phyloP scores from a whole-genome alignment of 2,888 invertebrate genomes.

The Stomorhina lunata region DNA sequence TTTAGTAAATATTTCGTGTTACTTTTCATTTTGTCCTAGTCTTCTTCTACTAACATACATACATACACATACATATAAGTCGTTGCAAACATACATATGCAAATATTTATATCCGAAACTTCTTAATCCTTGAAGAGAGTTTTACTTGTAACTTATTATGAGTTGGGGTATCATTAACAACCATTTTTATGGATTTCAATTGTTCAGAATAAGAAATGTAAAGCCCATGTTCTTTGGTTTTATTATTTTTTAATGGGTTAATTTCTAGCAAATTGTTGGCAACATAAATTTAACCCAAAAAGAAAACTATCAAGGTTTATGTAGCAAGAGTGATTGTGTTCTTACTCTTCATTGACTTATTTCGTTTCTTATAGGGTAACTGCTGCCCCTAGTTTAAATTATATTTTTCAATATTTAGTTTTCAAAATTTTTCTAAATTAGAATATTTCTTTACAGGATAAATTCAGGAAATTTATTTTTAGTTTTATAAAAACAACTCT shows the following conservation, averaged over 20 bases:
- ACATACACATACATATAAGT: neutral
- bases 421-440: too few relatives aligned
- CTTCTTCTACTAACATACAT: slow-evolving; percentile 16
- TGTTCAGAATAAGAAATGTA: neutral
- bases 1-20: slow-evolving; percentile 59
- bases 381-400: too few relatives aligned
- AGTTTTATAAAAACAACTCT: too few relatives aligned
- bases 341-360: neutral
- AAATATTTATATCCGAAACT: neutral
- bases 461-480: too few relatives aligned
- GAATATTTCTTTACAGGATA: too few relatives aligned
- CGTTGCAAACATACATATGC: neutral
- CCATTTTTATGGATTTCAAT: neutral
- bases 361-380: too few relatives aligned
- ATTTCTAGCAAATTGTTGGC: slow-evolving; percentile 24
- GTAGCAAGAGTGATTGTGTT: neutral
- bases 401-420: too few relatives aligned
- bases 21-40: slow-evolving; percentile 50
- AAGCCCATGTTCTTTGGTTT: neutral
- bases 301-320: slow-evolving; percentile 53
- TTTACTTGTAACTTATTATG: neutral
- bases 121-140: slow-evolving; percentile 28
- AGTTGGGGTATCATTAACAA: neutral
- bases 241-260: slow-evolving; percentile 3
- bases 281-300: slow-evolving; percentile 37